Evolutionary conservation across 1,140 invertebrate species (phyloP), one percentile per base, ranked within the genome.

Genomic region (Paramacrobiotus metropolitanus): DNA sequence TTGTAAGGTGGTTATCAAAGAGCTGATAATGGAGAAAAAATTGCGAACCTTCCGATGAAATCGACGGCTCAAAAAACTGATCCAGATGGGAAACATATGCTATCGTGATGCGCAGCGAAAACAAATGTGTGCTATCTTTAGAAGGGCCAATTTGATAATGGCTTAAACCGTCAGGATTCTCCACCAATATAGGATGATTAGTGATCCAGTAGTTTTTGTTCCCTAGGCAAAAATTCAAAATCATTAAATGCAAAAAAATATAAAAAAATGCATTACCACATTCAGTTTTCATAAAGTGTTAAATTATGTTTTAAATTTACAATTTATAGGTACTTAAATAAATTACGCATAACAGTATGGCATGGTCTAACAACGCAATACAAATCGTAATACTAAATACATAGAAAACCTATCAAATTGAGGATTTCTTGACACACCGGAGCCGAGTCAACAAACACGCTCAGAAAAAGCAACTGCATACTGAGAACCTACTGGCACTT

Each of bases 101-200:
- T 4, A 55, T 28, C 15, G 28, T 55, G 48, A 55, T 24, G 48
- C 15, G 28, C 15, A 55, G 4, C 48, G 28, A 9, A 24, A 20
- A 55, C 15, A 55, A 9, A 24, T 55, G 48, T 4, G 48, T 55
- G 48, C 48, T 55, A 24, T 55, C 48, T 55, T 55, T 55, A 24
- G 48, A 55, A 15, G 48, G 48, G 15, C 48, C 48, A 4, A 55
- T 15, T 24, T 55, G 48, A 24, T 55, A 55, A 24, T 55, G 48
- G 24, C 48, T 55, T 15, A 9, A 20, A 28, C 48, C 48, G 48
- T 55, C 48, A 24, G 24, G 48, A 24, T 55, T 55, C 15, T 55
- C 28, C 15, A 55, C 48, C 48, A 55, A 24, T 24, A 28, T 55
- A 4, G 48, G 48, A 9, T 55, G 48, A 55, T 55, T 15, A 9